Evolutionary conservation across 2,113 vertebrate genomes (phyloP), one percentile per base, ranked within the genome.

Genomic region (Echinops telfairi): DNA sequence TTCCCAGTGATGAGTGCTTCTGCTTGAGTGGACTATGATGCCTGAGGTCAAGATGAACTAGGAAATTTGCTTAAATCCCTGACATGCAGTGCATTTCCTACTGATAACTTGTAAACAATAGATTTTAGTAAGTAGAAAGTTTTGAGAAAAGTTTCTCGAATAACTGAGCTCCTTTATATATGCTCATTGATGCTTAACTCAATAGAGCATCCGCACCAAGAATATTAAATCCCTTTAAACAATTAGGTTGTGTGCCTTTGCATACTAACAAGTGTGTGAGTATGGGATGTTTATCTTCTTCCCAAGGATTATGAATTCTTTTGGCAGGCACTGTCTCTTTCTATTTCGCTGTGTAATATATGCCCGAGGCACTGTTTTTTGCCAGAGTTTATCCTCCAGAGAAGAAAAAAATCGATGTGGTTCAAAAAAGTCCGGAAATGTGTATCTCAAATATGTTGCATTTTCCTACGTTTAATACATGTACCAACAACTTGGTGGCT

Each of bases 321-420:
- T 80, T 94, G 93, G 87, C 93, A 95, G 91, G 77, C 64, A 78
- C 85, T 96, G 95, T 95, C 95, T 96, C 71, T 96, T 95, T 94
- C 79, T 90, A 94, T 97, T 91, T 96, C 81, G 83, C 80, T 88
- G 29, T 94, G 86, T 96, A 95, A 95, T 94, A 83, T 90, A 86
- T 96, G 88, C 95, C 93, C 70, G 85, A 96, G 94, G 93, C 95
- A 93, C 85, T 78, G 27, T 62, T 93, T 81, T 93, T 94, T 87
- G 88, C 93, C 70, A 83, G 84, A 81, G 57, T 47, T 53, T 15
- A 75, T 88, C 66, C 62, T 94, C 91, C 83, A 81, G 92, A 93
- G 29, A 88, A 40, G 84, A 83, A 73, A 92, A 95, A 92, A 95
- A 96, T 92, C n/a, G 1, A 73, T 88, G 80, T 68, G 8, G 79